These are phyloP conservation scores for Hippocampus mohnikei DNA, from an alignment of 2,113 vertebrate species.

Conservation along the genomic window DNA sequence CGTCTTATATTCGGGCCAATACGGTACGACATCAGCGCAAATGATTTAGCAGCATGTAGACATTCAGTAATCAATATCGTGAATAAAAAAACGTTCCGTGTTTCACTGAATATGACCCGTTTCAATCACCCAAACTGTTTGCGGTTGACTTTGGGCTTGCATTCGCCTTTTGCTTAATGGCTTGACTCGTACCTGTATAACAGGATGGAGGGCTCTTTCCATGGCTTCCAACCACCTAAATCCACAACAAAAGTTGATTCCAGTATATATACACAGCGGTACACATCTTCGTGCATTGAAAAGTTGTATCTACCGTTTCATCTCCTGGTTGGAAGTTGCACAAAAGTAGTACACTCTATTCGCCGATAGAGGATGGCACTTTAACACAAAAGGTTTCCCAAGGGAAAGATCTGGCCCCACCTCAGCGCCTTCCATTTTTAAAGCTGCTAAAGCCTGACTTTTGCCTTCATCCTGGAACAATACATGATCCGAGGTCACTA, in stretches of 20 bases:
- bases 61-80: too few species aligned
- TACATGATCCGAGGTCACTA: not conserved
- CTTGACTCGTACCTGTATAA: constrained; percentile 74
- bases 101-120: too few species aligned
- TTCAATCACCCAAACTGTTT: not conserved
- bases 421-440: constrained; percentile 85
- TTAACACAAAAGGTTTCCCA: constrained; percentile 89
- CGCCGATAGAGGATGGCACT: constrained; percentile 75
- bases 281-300: not conserved
- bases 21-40: too few species aligned
- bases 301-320: constrained; percentile 78
- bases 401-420: constrained; percentile 76
- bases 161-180: not conserved
- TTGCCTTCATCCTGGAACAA: constrained; percentile 83
- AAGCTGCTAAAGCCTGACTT: constrained; percentile 68
- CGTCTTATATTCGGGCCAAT: too few species aligned
- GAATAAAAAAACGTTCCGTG: too few species aligned
- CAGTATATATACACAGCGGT: not conserved
- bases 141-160: not conserved
- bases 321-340: constrained; percentile 86
- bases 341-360: constrained; percentile 80
- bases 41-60: too few species aligned
- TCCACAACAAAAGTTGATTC: constrained; percentile 2
- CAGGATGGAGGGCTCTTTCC: constrained; percentile 80
- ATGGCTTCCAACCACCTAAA: constrained; percentile 86